These are phyloP conservation scores for Argya squamiceps DNA, from an alignment of 2,797 vertebrate genomes.

Conservation along the genomic window DNA sequence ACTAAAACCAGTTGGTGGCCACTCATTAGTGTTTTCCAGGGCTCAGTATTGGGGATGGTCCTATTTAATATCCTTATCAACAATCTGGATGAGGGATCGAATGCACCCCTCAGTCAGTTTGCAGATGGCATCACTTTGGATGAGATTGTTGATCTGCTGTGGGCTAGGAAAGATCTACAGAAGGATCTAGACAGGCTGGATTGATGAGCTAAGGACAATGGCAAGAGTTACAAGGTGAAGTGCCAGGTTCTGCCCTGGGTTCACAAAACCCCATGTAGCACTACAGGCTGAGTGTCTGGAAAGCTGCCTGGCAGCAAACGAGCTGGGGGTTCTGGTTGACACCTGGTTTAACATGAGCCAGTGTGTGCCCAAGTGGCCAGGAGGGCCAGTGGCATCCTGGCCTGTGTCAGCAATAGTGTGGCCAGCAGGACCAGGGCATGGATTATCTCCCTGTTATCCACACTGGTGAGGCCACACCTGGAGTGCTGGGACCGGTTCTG, in stretches of 20 bases:
- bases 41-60: not conserved
- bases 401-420: too few species aligned
- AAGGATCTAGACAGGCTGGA: not conserved
- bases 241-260: not conserved
- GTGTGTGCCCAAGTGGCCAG: not conserved
- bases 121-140: too few species aligned
- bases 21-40: not conserved
- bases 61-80: not conserved
- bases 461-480: not conserved
- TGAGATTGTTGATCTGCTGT: not conserved
- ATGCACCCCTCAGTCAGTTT: not conserved
- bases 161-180: not conserved
- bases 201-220: not conserved
- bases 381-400: not conserved
- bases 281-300: not conserved
- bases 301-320: not conserved
- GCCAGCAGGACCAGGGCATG: not conserved
- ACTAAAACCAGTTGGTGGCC: not conserved
- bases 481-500: not conserved
- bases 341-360: not conserved
- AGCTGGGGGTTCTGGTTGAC: not conserved
- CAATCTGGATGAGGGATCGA: not conserved
- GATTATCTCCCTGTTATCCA: fast-evolving
- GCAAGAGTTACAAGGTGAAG: not conserved
- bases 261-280: not conserved